Conservation (phyloP, 2,888 invertebrate species). For the Linnaemya tessellans region DNA sequence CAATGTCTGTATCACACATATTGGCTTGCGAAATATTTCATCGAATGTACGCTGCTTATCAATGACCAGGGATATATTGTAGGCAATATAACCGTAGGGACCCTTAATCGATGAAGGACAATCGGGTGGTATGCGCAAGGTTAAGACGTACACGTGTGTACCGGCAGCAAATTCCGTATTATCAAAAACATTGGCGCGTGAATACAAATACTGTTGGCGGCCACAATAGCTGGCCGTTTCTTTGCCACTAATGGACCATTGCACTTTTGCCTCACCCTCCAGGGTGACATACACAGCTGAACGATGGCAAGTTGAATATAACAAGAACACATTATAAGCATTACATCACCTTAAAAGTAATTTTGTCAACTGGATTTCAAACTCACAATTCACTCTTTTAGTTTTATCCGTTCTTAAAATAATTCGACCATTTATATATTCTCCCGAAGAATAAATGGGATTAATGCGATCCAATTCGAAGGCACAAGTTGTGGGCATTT, state of each 20-base stretch:
- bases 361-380: not conserved
- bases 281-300: conserved; percentile 80
- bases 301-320: not conserved
- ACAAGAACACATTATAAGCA: not conserved
- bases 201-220: conserved; percentile 80
- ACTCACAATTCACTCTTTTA: conserved; percentile 80
- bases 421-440: conserved; percentile 79
- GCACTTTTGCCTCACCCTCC: conserved; percentile 81
- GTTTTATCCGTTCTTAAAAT: conserved; percentile 78
- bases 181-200: conserved; percentile 79
- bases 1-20: conserved; percentile 90
- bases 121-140: conserved; percentile 85
- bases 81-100: conserved; percentile 89
- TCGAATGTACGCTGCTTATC: conserved; percentile 92
- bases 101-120: conserved; percentile 91
- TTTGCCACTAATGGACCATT: conserved; percentile 81
- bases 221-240: conserved; percentile 80
- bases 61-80: conserved; percentile 89
- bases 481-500: conserved; percentile 80
- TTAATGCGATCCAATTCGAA: conserved; percentile 80
- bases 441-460: conserved; percentile 79
- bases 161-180: conserved; percentile 79
- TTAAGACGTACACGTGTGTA: conserved; percentile 89
- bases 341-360: conserved; percentile 24
- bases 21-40: conserved; percentile 82